Evolutionary conservation across 2,888 invertebrate species (phyloP), one percentile per base, ranked within the genome.

Genomic region (Acronicta leporina): DNA sequence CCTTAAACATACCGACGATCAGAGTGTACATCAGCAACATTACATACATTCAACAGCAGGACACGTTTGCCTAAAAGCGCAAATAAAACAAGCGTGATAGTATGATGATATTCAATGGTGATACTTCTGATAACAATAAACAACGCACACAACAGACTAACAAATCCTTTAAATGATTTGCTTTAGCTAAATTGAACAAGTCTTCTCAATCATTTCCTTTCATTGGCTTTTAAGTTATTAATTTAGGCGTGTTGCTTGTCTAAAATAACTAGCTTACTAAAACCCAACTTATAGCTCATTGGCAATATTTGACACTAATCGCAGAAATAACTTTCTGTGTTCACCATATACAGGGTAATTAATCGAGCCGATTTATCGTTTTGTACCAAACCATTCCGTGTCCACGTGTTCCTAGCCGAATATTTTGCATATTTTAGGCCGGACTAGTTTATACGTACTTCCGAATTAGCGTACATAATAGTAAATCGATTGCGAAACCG

Each of bases 351-450:
- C 61, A 57, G 59, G 54, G 61, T 60, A 66, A 77, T 75, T 75
- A 75, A 77, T 75, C 59, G 69, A 41, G 38, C 46, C 54, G 35
- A 75, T 77, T 77, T 73, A 73, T 77, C 14, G 58, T 52, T 52
- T 30, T 27, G 68, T 45, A 47, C 16, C 33, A 9, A 60, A 38
- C 54, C 49, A 47, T 59, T 64, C 55, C 35, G 60, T 50, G 60
- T 41, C 77, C 74, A 77, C 70, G 77, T 75, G 66, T 56, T 65
- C 30, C 41, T 51, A 41, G 42, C 41, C 41, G 46, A 76, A 73
- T 74, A 69, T 63, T 70, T 65, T 56, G 63, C 69, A 76, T 74
- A 73, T 55, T 63, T 70, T 73, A 68, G 63, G 68, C 62, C 44
- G 8, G 68, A 46, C 68, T 61, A 27, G 68, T 73, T 73, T 69